phyloP scores from a whole-genome alignment of 1,140 invertebrate genomes.

The Calephelis nemesis region DNA sequence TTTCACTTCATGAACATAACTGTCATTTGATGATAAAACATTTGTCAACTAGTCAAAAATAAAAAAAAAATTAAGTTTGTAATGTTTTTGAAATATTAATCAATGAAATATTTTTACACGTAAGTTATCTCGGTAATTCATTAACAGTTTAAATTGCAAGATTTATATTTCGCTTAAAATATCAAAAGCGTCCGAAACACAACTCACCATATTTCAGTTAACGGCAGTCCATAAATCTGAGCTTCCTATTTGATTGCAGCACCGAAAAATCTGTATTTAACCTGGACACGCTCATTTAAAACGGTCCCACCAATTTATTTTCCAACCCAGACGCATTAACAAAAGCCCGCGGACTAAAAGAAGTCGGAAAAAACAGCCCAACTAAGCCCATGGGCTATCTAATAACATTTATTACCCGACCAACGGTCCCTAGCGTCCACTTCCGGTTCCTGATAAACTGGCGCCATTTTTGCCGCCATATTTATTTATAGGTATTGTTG shows the following conservation, averaged over 20 bases:
- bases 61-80: too few relatives aligned
- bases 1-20: too few relatives aligned
- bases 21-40: too few relatives aligned
- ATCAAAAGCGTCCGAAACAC: not conserved
- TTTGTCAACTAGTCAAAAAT: too few relatives aligned
- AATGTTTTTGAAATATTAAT: too few relatives aligned
- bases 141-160: too few relatives aligned
- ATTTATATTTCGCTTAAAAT: too few relatives aligned
- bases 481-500: slow-evolving; percentile 72
- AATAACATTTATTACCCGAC: slow-evolving; percentile 77
- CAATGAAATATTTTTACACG: too few relatives aligned
- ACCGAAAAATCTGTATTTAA: slow-evolving; percentile 43
- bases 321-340: slow-evolving; percentile 72
- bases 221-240: slow-evolving; percentile 11
- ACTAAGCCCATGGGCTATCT: slow-evolving; percentile 77
- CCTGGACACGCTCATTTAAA: slow-evolving; percentile 58
- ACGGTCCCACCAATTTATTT: slow-evolving; percentile 67
- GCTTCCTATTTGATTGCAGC: slow-evolving; percentile 31
- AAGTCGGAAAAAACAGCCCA: slow-evolving; percentile 64
- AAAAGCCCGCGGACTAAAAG: slow-evolving; percentile 61
- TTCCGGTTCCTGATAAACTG: slow-evolving; percentile 73
- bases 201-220: not conserved
- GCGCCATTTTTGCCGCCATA: slow-evolving; percentile 74
- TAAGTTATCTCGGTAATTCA: too few relatives aligned
- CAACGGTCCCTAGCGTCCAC: slow-evolving; percentile 69